Base-by-base conservation (phyloP, 2,113 vertebrate genomes). In the Rhagologus leucostigma region DNA sequence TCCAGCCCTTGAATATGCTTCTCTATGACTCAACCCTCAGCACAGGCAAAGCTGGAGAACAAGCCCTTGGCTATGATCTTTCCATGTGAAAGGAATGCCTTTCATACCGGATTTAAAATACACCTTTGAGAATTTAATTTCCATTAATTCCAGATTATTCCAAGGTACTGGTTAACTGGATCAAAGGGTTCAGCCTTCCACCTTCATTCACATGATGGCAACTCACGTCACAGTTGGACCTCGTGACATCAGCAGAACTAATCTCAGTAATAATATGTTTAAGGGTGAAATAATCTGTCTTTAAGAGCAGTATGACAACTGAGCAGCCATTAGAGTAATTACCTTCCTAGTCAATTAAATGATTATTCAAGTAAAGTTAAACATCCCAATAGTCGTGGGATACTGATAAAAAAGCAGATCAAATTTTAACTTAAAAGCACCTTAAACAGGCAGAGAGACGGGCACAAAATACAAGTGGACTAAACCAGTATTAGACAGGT, bases 241-340 rank as follows among this genome's bases (percentile, higher is more conserved):
- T 65, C 9, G 7, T 84, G 73, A 94, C 88, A 81, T 87, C 73
- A 95, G 49, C 17, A 35, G 71, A 88, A 78, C 68, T 94, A 92
- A 97, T 93, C 60, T 89, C 30, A 56, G 83, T 41, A 84, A 77
- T 71, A 68, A 64, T 16, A 6, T 42, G 23, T 78, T 90, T 87
- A 93, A 90, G 79, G 44, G 64, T 53, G 49, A 86, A 93, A 84
- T 87, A 94, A 93, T 92, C 85, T 90, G 44, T 49, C 46, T 67
- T 18, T 70, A 87, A 93, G 41, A 82, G 70, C 47, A 88, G 73
- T 27, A 32, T 39, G 56, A 68, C 56, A 94, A 89, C 39, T 29
- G 11, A 93, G 50, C 56, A 84, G 64, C 56, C 63, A 80, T 84
- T 70, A 78, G 17, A 76, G 56, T 60, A 73, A 81, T 63, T 64